Percentiles rank a stretch among this genome's conserved stretches.
Evolutionary conservation across 2,888 invertebrate genomes (phyloP).

Genomic region (Norana najaformis): DNA sequence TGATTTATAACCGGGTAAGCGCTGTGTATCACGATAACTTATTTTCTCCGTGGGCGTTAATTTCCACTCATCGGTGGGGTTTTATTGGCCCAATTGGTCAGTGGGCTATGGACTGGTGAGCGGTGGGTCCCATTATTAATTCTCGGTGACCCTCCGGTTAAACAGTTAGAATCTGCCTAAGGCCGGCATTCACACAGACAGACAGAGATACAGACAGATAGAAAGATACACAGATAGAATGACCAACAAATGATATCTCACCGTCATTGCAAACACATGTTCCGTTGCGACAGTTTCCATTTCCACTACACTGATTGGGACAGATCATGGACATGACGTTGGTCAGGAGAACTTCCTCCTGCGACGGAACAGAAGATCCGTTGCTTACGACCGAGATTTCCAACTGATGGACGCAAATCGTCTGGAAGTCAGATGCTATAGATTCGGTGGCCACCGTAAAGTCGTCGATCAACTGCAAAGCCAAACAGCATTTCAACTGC

Average conservation of each 20-base stretch:
- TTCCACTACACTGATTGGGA: constrained; percentile 18
- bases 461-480: neutral
- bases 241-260: neutral
- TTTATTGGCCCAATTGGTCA: too few relatives aligned
- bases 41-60: too few relatives aligned
- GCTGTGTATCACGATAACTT: too few relatives aligned
- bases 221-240: neutral
- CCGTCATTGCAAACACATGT: neutral
- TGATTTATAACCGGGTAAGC: too few relatives aligned
- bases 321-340: neutral
- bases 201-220: neutral
- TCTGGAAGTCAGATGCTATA: neutral
- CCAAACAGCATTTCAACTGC: neutral
- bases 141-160: too few relatives aligned
- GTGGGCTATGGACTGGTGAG: too few relatives aligned
- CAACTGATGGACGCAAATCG: neutral
- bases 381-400: neutral
- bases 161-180: too few relatives aligned
- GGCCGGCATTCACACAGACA: too few relatives aligned
- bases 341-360: neutral
- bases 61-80: too few relatives aligned
- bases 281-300: neutral
- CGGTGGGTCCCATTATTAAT: too few relatives aligned
- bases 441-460: neutral
- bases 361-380: neutral